A percentile compares a stretch with the other conserved stretches of the same genome.
Conservation (phyloP, 2,888 invertebrate genomes). For the Phytoseiulus persimilis region DNA sequence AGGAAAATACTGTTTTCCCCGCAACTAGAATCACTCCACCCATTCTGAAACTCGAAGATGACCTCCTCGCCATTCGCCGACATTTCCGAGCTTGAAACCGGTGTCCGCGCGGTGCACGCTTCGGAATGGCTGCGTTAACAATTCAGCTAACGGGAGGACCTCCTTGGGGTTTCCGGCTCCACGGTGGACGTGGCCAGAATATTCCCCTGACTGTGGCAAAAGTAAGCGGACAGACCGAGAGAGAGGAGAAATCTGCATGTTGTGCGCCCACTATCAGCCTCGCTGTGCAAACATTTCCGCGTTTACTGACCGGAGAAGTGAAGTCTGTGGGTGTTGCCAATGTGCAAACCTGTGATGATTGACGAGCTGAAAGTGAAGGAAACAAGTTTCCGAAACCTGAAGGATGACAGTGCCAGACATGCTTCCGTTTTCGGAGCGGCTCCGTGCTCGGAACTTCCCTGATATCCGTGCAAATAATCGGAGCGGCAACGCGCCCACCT, state of each 20-base stretch:
- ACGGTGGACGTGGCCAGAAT: constrained; percentile 44
- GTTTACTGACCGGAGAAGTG: neutral
- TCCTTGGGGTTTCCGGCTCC: constrained; percentile 46
- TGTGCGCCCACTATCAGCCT: neutral
- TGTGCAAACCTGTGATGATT: neutral
- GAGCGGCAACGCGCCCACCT: too few species aligned
- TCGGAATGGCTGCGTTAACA: constrained; percentile 40
- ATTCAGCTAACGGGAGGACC: constrained; percentile 45
- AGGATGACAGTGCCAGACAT: neutral
- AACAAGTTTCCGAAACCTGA: neutral
- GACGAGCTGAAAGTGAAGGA: neutral
- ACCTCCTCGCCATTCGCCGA: neutral
- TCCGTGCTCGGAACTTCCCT: neutral
- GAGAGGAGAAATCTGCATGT: neutral
- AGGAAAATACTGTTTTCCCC: neutral
- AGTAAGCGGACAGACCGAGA: constrained; percentile 43
- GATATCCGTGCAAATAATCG: neutral
- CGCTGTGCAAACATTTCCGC: neutral
- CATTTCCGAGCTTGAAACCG: neutral
- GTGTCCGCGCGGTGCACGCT: constrained; percentile 37
- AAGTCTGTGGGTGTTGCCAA: neutral
- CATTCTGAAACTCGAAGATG: neutral
- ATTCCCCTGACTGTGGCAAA: constrained; percentile 45
- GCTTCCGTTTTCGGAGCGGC: neutral
- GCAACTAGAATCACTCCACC: neutral